Conservation (phyloP, 2,797 vertebrate genomes). For the Coranthus polyacanthus region DNA sequence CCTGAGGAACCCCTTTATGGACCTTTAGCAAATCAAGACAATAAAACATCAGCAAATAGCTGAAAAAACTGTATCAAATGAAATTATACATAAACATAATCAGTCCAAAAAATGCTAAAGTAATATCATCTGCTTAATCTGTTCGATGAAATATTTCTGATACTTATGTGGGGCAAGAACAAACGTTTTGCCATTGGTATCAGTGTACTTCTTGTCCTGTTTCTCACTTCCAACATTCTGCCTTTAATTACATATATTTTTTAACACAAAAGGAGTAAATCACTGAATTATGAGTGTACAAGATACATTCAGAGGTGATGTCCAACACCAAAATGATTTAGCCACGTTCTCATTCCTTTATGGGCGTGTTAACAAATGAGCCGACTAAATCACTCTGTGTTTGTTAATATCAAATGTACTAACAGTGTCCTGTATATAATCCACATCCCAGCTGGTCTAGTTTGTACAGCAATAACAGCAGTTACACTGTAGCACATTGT, state of each 20-base stretch:
- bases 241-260: neutral
- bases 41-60: too few relatives aligned
- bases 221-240: neutral
- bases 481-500: slow-evolving; percentile 36
- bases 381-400: slow-evolving; percentile 16
- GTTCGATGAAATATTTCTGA: neutral
- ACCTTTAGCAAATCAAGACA: neutral
- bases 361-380: slow-evolving; percentile 43
- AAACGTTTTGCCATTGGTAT: neutral
- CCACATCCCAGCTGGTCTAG: slow-evolving; percentile 43
- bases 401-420: slow-evolving; percentile 41
- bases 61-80: neutral
- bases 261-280: slow-evolving; percentile 5
- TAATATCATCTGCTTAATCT: neutral
- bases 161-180: neutral
- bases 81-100: neutral
- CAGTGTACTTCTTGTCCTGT: neutral
- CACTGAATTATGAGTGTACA: neutral
- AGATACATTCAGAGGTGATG: neutral
- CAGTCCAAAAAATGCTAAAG: too few relatives aligned
- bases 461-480: slow-evolving; percentile 39
- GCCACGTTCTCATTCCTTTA: neutral
- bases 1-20: neutral
- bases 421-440: slow-evolving; percentile 27
- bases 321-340: slow-evolving; percentile 6